phyloP scores from a whole-genome alignment of 2,113 vertebrate species.

The Perccottus glenii region DNA sequence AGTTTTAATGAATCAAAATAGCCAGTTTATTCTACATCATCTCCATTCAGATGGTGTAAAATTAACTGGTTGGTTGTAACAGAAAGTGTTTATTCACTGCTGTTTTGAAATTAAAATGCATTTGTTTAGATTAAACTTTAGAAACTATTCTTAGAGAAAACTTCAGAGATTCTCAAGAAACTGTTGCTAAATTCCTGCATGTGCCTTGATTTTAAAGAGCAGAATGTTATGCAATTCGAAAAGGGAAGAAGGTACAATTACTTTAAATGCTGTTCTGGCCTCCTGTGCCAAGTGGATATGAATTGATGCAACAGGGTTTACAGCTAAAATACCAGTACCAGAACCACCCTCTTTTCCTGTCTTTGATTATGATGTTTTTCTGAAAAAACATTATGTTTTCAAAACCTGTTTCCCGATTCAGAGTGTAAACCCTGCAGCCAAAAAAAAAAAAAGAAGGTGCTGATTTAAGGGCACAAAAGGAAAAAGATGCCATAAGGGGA shows the following conservation, averaged over 20 bases:
- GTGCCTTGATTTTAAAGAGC: not conserved
- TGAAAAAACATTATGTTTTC: slow-evolving; percentile 52
- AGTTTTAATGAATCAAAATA: too few relatives aligned
- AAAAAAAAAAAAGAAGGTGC: slow-evolving; percentile 18
- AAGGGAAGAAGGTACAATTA: not conserved
- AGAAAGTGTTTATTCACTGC: not conserved
- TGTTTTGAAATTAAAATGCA: not conserved
- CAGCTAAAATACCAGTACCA: slow-evolving; percentile 37
- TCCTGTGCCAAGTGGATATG: slow-evolving; percentile 38
- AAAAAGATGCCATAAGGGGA: not conserved
- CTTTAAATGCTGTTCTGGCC: slow-evolving; percentile 56
- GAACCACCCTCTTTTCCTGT: slow-evolving; percentile 25
- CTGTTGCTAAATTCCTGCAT: not conserved
- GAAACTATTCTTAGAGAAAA: not conserved
- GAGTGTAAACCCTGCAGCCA: slow-evolving; percentile 18
- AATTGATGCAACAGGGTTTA: slow-evolving; percentile 58
- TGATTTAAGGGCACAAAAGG: slow-evolving; percentile 19
- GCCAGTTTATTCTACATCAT: too few relatives aligned
- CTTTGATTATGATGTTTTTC: slow-evolving; percentile 44
- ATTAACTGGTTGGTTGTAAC: too few relatives aligned
- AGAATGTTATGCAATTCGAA: slow-evolving; percentile 9
- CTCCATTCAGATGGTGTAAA: too few relatives aligned
- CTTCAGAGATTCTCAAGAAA: not conserved
- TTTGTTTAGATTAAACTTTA: not conserved
- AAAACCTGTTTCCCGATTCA: slow-evolving; percentile 41